Conservation (phyloP, 2,797 vertebrate genomes). For the Enteromius paludinosus region DNA sequence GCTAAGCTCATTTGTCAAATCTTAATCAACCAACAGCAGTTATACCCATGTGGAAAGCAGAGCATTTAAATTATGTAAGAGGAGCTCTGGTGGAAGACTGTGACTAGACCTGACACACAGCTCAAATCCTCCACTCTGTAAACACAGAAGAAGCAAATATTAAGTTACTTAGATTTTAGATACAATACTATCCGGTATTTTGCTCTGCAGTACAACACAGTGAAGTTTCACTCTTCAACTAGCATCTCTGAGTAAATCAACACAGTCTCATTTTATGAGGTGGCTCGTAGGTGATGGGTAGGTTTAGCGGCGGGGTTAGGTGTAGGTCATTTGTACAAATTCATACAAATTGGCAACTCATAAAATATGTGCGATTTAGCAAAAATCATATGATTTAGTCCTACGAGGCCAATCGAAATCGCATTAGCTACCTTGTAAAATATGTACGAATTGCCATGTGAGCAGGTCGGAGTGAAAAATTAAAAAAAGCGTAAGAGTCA, state of each 20-base stretch:
- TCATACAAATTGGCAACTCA: too few relatives aligned
- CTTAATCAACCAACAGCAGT: neutral
- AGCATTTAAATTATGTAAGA: neutral
- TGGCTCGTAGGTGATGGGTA: too few relatives aligned
- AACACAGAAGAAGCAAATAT: neutral
- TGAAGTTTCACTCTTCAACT: neutral
- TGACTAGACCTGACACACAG: conserved; percentile 2
- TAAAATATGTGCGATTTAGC: too few relatives aligned
- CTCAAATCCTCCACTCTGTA: neutral
- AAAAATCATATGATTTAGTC: too few relatives aligned
- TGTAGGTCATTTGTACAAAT: too few relatives aligned
- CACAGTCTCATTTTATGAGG: too few relatives aligned
- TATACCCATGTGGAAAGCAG: neutral
- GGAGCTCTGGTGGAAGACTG: neutral
- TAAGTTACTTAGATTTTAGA: neutral
- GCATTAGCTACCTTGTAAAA: too few relatives aligned
- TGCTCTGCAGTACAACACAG: neutral
- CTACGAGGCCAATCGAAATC: too few relatives aligned
- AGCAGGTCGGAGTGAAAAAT: neutral
- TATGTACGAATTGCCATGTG: too few relatives aligned
- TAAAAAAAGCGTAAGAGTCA: too few relatives aligned
- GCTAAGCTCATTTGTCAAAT: neutral
- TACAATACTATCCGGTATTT: neutral
- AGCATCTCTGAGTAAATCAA: neutral
- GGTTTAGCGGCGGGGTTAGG: too few relatives aligned